These are phyloP conservation scores for Rhagologus leucostigma DNA, from an alignment of 2,113 vertebrate genomes.

Conservation along the genomic window DNA sequence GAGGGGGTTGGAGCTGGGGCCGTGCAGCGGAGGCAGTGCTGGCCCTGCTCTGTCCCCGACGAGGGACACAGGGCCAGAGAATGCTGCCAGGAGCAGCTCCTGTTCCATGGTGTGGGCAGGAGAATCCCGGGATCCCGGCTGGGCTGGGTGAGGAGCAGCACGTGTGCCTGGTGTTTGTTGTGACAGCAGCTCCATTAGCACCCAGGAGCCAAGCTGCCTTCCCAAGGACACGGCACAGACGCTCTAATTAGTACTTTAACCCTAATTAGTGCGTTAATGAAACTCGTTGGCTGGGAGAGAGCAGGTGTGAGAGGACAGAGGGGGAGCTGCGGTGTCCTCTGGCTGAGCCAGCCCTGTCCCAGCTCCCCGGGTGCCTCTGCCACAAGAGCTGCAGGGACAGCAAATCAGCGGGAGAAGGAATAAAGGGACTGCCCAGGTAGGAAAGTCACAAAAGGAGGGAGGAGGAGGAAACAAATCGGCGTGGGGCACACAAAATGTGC, in stretches of 20 bases:
- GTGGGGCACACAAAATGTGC: neutral
- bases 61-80: neutral
- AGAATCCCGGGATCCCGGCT: neutral
- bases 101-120: rapidly evolving
- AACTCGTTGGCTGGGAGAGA: neutral
- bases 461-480: neutral
- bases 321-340: neutral
- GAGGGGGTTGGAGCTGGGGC: rapidly evolving
- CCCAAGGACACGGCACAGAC: neutral
- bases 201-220: neutral
- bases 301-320: neutral
- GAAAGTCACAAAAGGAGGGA: neutral
- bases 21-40: neutral
- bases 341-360: neutral
- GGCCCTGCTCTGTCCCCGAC: neutral
- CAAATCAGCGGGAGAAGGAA: neutral
- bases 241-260: neutral
- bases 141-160: neutral
- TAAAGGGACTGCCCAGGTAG: neutral
- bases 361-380: neutral
- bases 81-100: neutral
- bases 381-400: neutral
- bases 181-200: slow-evolving; percentile 13
- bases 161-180: neutral
- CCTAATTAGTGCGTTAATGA: neutral